phyloP scores from a whole-genome alignment of 1,140 invertebrate genomes.

The Portunus trituberculatus region DNA sequence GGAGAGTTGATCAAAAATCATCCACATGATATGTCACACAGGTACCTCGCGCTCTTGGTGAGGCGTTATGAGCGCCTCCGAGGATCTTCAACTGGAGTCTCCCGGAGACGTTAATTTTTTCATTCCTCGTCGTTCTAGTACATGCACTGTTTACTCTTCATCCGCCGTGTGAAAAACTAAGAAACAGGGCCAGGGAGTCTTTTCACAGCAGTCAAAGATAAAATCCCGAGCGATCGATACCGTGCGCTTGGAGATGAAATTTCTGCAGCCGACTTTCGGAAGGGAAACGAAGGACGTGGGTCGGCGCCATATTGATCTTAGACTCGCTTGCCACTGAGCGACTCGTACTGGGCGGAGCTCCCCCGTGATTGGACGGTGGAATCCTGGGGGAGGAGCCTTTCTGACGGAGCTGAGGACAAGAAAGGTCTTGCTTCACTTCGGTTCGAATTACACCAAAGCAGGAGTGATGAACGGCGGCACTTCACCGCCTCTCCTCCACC shows the following conservation, averaged over 20 bases:
- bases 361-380: conserved; percentile 54
- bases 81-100: too few species aligned
- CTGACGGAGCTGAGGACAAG: conserved; percentile 68
- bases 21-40: neutral
- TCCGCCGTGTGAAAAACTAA: neutral
- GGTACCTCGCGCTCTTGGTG: neutral
- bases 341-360: conserved; percentile 72
- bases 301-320: conserved; percentile 77
- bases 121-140: too few species aligned
- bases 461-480: conserved; percentile 42
- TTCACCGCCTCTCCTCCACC: neutral
- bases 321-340: conserved; percentile 57
- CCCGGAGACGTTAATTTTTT: too few species aligned
- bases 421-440: conserved; percentile 51
- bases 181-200: conserved; percentile 46
- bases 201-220: conserved; percentile 59
- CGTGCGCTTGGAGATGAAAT: conserved; percentile 65
- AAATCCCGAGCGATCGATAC: conserved; percentile 68
- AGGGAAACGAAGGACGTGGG: conserved; percentile 74
- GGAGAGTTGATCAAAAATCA: too few species aligned
- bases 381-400: conserved; percentile 55
- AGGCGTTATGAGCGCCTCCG: too few species aligned
- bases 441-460: conserved; percentile 64
- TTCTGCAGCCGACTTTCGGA: conserved; percentile 68
- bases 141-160: neutral